Percentiles rank a stretch among this genome's conserved stretches.
phyloP scores from a whole-genome alignment of 1,140 invertebrate species.

The Polypedilum vanderplanki region DNA sequence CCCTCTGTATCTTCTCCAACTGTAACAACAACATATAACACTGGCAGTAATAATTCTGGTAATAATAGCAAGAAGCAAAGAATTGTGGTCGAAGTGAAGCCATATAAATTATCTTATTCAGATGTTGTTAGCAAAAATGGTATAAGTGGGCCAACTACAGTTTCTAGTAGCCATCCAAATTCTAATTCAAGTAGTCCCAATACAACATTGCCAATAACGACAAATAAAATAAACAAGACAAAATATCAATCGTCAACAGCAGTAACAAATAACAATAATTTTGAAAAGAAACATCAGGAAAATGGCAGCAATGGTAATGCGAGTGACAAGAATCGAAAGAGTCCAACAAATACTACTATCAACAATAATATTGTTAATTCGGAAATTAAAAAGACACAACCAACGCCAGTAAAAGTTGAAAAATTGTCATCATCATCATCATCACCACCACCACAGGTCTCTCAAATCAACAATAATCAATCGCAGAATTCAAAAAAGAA shows the following conservation, averaged over 20 bases:
- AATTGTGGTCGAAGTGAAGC: slow-evolving; percentile 75
- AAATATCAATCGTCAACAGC: too few relatives aligned
- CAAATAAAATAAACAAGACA: neutral
- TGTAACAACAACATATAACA: too few relatives aligned
- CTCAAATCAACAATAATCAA: neutral
- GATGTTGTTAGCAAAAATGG: slow-evolving; percentile 69
- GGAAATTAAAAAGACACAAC: neutral
- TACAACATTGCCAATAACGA: neutral
- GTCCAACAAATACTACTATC: neutral
- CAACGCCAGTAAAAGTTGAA: neutral
- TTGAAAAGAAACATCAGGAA: neutral
- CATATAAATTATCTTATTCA: slow-evolving; percentile 75
- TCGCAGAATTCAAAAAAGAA: neutral
- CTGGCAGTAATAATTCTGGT: slow-evolving; percentile 33
- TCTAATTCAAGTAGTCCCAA: neutral
- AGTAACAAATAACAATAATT: neutral
- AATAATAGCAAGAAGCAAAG: slow-evolving; percentile 54
- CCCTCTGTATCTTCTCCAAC: slow-evolving; percentile 38
- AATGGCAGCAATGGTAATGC: neutral
- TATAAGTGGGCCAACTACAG: slow-evolving; percentile 34
- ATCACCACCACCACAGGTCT: neutral
- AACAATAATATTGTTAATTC: neutral
- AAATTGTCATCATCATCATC: neutral
- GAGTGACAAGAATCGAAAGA: neutral
- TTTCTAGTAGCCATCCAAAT: neutral